A percentile compares a stretch with the other conserved stretches of the same genome.
These are phyloP conservation scores for Apotomis turbidana DNA, from an alignment of 2,888 invertebrate genomes.

Conservation along the genomic window DNA sequence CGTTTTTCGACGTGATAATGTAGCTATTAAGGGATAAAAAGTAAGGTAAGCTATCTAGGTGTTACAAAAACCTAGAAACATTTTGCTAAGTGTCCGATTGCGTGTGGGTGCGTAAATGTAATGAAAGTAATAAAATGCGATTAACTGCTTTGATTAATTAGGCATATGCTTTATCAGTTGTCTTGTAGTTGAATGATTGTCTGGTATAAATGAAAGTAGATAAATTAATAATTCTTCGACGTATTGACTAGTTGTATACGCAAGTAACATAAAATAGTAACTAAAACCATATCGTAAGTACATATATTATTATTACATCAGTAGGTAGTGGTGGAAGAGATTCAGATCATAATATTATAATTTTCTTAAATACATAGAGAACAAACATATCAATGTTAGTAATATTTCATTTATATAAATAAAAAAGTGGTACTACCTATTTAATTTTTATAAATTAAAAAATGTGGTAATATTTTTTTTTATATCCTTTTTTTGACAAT, in stretches of 20 bases:
- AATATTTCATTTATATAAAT: no score
- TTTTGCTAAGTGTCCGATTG: constrained; percentile 30
- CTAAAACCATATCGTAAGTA: no score
- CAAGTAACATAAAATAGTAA: neutral
- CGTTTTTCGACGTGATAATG: constrained; percentile 26
- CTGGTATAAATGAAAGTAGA: no score
- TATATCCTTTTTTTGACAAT: no score
- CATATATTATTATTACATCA: no score
- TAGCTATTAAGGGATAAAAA: constrained; percentile 34
- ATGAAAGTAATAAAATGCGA: constrained; percentile 21
- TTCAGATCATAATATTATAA: no score
- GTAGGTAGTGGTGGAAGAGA: no score
- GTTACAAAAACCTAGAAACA: constrained; percentile 29
- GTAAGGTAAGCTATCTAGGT: constrained; percentile 9
- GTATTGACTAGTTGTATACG: neutral
- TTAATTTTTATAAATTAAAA: no score
- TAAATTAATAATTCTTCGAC: neutral
- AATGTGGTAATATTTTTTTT: no score
- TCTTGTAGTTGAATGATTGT: neutral
- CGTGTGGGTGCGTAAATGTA: constrained; percentile 35
- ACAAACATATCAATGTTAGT: no score
- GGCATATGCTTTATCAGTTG: neutral
- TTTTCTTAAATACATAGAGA: no score
- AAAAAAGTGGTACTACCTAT: no score
- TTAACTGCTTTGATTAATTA: constrained; percentile 16